These are phyloP conservation scores for Oryzias sinensis DNA, from an alignment of 2,797 vertebrate genomes.

Conservation along the genomic window DNA sequence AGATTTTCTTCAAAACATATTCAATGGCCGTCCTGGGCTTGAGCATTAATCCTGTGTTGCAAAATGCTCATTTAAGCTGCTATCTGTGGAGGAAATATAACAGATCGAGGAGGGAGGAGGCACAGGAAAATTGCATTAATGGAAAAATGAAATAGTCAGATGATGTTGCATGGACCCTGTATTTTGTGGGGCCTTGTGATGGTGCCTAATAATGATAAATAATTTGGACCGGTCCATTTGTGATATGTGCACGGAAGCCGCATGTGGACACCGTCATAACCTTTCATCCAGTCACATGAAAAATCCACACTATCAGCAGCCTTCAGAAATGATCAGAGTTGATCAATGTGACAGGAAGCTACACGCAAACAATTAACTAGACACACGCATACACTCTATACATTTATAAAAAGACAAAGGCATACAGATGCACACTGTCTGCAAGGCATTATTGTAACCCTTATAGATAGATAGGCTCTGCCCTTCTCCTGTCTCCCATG, in stretches of 20 bases:
- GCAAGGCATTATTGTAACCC: constrained; percentile 59
- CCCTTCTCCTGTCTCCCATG: constrained; percentile 31
- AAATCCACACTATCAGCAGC: constrained; percentile 64
- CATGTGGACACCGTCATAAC: constrained; percentile 57
- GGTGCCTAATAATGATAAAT: constrained; percentile 68
- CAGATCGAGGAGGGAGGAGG: constrained; percentile 29
- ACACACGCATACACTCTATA: constrained; percentile 25
- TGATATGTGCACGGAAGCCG: constrained; percentile 45
- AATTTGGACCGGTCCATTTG: constrained; percentile 56
- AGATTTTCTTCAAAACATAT: constrained; percentile 29
- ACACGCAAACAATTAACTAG: constrained; percentile 4
- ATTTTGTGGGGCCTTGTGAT: constrained; percentile 45
- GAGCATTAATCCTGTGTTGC: constrained; percentile 60
- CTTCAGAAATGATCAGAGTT: constrained; percentile 58
- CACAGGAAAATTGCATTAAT: constrained; percentile 53
- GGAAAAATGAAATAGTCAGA: constrained; percentile 50
- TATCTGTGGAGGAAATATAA: constrained; percentile 25
- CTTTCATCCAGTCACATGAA: constrained; percentile 61
- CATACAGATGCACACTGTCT: constrained; percentile 35
- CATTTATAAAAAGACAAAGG: constrained; percentile 26
- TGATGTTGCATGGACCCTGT: constrained; percentile 29
- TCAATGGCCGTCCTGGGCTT: constrained; percentile 29
- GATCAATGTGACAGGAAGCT: constrained; percentile 50
- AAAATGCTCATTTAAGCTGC: constrained; percentile 26
- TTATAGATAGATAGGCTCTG: constrained; percentile 59